Conservation (phyloP, 1,140 invertebrate species). For the Zaprionus gabonicus region DNA sequence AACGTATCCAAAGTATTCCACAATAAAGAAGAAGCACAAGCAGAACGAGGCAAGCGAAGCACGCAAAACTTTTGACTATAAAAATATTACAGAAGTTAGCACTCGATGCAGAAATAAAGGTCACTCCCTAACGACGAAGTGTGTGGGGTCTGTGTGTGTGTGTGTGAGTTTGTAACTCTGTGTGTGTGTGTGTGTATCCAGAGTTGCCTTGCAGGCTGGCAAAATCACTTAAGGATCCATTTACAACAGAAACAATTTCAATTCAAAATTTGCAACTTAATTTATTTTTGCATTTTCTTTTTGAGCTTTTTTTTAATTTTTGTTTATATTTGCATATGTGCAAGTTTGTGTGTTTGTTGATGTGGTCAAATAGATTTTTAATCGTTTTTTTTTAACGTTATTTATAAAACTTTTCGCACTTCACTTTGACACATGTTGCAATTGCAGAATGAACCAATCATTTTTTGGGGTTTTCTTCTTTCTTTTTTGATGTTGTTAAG, state of each 20-base stretch:
- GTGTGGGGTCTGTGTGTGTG: not conserved
- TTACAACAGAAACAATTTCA: conserved; percentile 14
- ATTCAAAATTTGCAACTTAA: conserved; percentile 20
- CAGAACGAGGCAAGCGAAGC: not conserved
- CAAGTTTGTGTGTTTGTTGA: conserved; percentile 9
- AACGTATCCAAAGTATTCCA: conserved; percentile 44
- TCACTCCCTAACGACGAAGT: not conserved
- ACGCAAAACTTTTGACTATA: conserved; percentile 12
- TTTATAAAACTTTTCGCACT: conserved; percentile 50
- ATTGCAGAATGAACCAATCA: not conserved
- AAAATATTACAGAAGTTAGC: conserved; percentile 30
- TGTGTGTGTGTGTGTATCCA: conserved; percentile 34
- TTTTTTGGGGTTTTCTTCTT: conserved; percentile 30
- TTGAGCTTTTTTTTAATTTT: not conserved
- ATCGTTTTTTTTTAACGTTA: conserved; percentile 17
- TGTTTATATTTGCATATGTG: not conserved
- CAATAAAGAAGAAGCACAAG: not conserved
- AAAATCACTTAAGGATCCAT: conserved; percentile 1
- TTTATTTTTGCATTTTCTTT: not conserved
- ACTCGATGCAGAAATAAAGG: conserved; percentile 24
- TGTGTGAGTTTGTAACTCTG: not conserved
- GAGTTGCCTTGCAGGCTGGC: conserved; percentile 9
- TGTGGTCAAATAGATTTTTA: conserved; percentile 19
- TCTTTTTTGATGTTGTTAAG: not conserved
- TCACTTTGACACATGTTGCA: conserved; percentile 58